Evolutionary conservation across 2,113 vertebrate species (phyloP).

Genomic region (Onychostruthus taczanowskii): DNA sequence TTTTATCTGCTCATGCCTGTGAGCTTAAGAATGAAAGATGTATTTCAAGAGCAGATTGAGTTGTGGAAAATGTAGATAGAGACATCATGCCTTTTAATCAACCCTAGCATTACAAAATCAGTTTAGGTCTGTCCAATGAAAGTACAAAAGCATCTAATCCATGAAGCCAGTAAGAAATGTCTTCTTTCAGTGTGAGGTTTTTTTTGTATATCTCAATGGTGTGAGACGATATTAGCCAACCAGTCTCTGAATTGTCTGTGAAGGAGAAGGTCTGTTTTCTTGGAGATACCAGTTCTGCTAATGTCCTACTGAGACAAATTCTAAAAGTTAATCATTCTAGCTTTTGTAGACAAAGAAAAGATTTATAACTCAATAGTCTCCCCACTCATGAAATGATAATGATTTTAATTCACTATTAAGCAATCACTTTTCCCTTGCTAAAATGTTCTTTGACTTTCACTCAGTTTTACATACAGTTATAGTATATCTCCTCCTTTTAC

Average conservation of each 20-base stretch:
- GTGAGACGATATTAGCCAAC: not conserved
- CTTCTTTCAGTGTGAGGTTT: not conserved
- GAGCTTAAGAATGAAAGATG: not conserved
- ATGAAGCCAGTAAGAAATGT: not conserved
- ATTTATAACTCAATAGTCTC: not conserved
- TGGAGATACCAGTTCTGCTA: not conserved
- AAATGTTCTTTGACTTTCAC: not conserved
- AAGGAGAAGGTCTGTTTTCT: not conserved
- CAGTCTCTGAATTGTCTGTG: not conserved
- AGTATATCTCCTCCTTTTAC: not conserved
- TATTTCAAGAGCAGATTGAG: not conserved
- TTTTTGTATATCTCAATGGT: not conserved
- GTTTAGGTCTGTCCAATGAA: not conserved
- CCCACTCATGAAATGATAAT: not conserved
- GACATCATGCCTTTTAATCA: not conserved
- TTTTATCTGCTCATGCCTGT: not conserved
- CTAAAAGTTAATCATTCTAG: not conserved
- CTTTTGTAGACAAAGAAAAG: not conserved
- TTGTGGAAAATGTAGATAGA: not conserved
- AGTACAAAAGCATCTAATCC: not conserved
- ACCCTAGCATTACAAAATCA: not conserved
- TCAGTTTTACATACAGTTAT: not conserved
- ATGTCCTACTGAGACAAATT: not conserved
- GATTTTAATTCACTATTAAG: slow-evolving; percentile 15
- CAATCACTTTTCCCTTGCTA: not conserved